Evolutionary conservation across 92 coral and sea anemone species (phyloP).

Genomic region (Heliopora coerulea): DNA sequence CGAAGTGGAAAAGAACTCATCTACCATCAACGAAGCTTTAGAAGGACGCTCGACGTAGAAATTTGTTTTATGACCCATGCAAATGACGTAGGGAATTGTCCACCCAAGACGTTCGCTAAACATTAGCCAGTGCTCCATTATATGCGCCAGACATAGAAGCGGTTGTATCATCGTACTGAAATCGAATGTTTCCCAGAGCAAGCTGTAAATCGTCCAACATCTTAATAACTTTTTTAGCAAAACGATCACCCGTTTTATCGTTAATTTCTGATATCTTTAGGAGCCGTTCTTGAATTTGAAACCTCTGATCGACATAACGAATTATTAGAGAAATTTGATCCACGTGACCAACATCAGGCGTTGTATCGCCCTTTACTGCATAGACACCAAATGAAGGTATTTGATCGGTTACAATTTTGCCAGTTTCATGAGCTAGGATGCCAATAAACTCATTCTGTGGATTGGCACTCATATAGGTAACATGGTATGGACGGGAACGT

Average conservation of each 20-base stretch:
- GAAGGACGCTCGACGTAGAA: constrained; percentile 11
- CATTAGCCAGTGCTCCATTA: neutral
- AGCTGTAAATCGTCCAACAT: neutral
- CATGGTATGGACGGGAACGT: neutral
- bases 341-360: constrained; percentile 27
- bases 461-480: neutral
- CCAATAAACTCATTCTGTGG: constrained; percentile 2
- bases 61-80: constrained; percentile 22
- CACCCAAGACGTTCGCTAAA: neutral
- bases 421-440: neutral
- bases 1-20: constrained; percentile 1
- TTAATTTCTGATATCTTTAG: constrained; percentile 6
- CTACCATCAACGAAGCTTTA: constrained; percentile 17
- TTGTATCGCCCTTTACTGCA: constrained; percentile 22
- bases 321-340: constrained; percentile 23
- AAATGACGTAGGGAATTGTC: constrained; percentile 7
- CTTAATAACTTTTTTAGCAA: neutral
- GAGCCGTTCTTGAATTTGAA: constrained; percentile 7
- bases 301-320: constrained; percentile 1
- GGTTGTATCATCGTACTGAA: neutral
- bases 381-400: constrained; percentile 4
- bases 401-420: neutral
- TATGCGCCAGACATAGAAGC: neutral
- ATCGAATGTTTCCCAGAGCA: neutral
- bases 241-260: constrained; percentile 2